A percentile compares a stretch with the other conserved stretches of the same genome.
Evolutionary conservation across 2,888 invertebrate species (phyloP).

Genomic region (Micoletzkya japonica): DNA sequence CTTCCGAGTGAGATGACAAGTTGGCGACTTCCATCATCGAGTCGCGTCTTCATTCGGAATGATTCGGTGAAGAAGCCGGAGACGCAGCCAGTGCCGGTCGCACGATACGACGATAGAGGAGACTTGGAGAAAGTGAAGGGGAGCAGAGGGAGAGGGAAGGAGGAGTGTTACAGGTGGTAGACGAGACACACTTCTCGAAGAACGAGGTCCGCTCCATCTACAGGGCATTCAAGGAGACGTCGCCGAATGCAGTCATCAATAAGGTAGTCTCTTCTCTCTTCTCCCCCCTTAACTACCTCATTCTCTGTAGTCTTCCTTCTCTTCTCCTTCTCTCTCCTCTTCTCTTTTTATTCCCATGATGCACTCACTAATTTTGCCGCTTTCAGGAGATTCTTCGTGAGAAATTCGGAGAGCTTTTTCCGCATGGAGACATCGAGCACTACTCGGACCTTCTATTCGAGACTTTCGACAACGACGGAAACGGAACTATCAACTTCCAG

Average conservation of each 20-base stretch:
- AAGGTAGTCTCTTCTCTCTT: constrained; percentile 31
- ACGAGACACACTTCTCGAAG: constrained; percentile 57
- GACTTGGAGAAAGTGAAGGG: constrained; percentile 19
- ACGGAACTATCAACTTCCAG: constrained; percentile 58
- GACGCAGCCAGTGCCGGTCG: neutral
- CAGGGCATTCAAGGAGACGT: constrained; percentile 57
- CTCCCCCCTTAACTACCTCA: neutral
- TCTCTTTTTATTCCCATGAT: neutral
- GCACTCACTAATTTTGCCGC: too few relatives aligned
- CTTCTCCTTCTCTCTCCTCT: neutral
- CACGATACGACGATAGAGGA: constrained; percentile 5
- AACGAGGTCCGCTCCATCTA: constrained; percentile 57
- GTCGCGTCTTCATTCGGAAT: constrained; percentile 12
- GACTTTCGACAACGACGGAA: constrained; percentile 55
- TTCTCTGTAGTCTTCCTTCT: neutral
- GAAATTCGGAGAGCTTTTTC: constrained; percentile 57
- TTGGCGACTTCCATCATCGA: constrained; percentile 18
- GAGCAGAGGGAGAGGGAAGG: neutral
- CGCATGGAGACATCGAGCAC: constrained; percentile 56
- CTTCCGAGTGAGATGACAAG: neutral
- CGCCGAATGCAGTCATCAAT: constrained; percentile 57
- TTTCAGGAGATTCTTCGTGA: constrained; percentile 48
- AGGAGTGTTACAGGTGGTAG: constrained; percentile 44
- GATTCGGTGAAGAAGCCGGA: constrained; percentile 3
- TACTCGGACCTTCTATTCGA: constrained; percentile 59